Evolutionary conservation across 2,888 invertebrate genomes (phyloP).

Genomic region (Steinernema hermaphroditum): DNA sequence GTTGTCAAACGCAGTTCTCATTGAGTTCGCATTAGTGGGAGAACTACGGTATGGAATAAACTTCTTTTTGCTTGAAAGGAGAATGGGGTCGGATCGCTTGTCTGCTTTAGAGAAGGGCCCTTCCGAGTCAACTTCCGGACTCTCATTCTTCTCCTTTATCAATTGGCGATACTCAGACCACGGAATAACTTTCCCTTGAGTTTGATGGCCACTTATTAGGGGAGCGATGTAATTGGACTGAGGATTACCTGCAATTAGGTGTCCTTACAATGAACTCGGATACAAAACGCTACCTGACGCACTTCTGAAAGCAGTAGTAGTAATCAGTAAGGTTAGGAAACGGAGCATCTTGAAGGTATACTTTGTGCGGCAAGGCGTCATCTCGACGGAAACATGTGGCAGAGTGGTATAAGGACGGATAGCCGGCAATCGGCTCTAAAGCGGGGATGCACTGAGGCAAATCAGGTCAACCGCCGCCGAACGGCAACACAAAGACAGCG

Average conservation of each 20-base stretch:
- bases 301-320: background rate
- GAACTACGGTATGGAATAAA: too few relatives aligned
- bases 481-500: conserved; percentile 31
- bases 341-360: background rate
- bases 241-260: background rate
- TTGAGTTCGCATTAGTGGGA: too few relatives aligned
- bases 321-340: background rate
- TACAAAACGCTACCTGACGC: background rate
- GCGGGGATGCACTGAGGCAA: conserved; percentile 29
- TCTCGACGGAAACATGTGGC: conserved; percentile 26
- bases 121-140: too few relatives aligned
- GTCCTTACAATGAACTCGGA: background rate
- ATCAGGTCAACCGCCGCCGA: conserved; percentile 30
- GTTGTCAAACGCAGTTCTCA: background rate
- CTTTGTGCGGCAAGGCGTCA: conserved; percentile 3
- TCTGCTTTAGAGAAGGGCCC: too few relatives aligned
- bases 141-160: conserved; percentile 33
- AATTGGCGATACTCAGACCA: conserved; percentile 54
- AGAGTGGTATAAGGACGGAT: conserved; percentile 1
- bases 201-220: background rate
- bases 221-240: conserved; percentile 11
- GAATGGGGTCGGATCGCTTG: background rate
- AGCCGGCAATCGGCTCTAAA: conserved; percentile 17
- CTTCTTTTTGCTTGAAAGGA: too few relatives aligned
- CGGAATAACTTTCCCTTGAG: conserved; percentile 39